Conservation (phyloP, 2,797 vertebrate genomes). For the Yasuhikotakia modesta region DNA sequence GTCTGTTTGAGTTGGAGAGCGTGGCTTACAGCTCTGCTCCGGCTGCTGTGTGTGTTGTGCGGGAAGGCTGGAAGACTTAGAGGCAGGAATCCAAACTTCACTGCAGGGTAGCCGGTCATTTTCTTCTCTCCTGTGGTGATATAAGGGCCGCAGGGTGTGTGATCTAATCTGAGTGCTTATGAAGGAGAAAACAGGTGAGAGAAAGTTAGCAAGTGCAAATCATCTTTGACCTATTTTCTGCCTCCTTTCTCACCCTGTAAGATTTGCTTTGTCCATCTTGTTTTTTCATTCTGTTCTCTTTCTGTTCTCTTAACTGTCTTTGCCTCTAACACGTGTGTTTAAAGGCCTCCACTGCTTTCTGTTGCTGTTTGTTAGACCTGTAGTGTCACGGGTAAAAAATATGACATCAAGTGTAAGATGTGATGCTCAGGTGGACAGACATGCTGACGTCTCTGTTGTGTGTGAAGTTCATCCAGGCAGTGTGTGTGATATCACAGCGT, state of each 20-base stretch:
- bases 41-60: constrained; percentile 54
- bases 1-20: constrained; percentile 29
- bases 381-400: too few species aligned
- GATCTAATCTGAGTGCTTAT: constrained; percentile 57
- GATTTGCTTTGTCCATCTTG: not conserved
- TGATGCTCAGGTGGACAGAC: too few species aligned
- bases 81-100: constrained; percentile 44
- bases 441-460: too few species aligned
- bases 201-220: constrained; percentile 43
- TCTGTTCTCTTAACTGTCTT: too few species aligned
- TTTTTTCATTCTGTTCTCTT: not conserved
- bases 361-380: too few species aligned
- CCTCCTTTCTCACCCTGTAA: not conserved
- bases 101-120: constrained; percentile 49
- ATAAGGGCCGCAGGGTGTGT: constrained; percentile 22
- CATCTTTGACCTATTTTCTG: constrained; percentile 9
- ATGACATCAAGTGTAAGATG: too few species aligned
- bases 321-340: too few species aligned
- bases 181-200: constrained; percentile 29
- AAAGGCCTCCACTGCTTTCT: too few species aligned
- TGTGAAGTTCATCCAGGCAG: too few species aligned
- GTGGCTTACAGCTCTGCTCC: constrained; percentile 45
- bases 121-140: constrained; percentile 17
- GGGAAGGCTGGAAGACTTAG: constrained; percentile 46
- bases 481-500: too few species aligned